Conservation (phyloP, 1,140 invertebrate species). For the Diachasmimorpha longicaudata region DNA sequence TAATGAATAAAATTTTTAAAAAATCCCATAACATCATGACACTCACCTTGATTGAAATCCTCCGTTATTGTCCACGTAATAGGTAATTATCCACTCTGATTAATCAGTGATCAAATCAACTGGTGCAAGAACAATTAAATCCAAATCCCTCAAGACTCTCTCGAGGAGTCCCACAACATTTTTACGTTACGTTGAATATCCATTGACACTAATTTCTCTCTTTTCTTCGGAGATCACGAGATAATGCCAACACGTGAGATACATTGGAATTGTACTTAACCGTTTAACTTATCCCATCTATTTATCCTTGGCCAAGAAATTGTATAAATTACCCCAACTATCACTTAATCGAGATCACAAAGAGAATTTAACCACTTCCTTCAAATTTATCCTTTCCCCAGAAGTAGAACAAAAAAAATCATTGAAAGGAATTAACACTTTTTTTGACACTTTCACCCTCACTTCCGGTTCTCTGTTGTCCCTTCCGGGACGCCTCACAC, state of each 20-base stretch:
- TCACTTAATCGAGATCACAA: constrained; percentile 10
- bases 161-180: constrained; percentile 48
- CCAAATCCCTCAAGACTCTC: constrained; percentile 42
- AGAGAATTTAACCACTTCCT: neutral
- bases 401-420: neutral
- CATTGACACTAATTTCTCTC: neutral
- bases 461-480: neutral
- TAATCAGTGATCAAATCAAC: neutral
- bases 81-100: constrained; percentile 18
- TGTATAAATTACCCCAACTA: neutral
- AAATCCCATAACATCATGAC: too few relatives aligned
- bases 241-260: constrained; percentile 41
- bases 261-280: constrained; percentile 34
- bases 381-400: neutral
- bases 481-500: neutral
- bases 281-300: neutral
- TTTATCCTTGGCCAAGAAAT: neutral
- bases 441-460: neutral
- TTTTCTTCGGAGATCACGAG: constrained; percentile 22
- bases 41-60: constrained; percentile 34
- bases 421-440: neutral
- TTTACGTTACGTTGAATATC: constrained; percentile 28
- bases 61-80: constrained; percentile 25
- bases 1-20: too few relatives aligned
- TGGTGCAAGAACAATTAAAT: neutral